Conservation (phyloP, 2,113 vertebrate species). For the Syrrhaptes paradoxus region DNA sequence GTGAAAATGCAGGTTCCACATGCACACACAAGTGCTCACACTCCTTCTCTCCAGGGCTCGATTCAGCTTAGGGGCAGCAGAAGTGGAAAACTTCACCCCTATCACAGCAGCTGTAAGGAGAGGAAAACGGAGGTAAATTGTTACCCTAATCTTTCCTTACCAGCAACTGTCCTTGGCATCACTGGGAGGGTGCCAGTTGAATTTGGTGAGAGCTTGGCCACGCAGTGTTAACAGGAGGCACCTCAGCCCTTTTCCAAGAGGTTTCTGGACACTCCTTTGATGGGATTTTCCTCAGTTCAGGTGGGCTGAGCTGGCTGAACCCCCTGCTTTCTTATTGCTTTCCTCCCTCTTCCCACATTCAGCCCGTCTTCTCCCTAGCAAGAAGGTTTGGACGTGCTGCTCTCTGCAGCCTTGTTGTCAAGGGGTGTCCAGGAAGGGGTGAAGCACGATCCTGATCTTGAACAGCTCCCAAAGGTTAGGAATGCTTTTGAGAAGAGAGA, state of each 20-base stretch:
- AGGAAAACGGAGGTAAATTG: background rate
- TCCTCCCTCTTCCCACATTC: background rate
- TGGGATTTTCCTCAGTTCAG: background rate
- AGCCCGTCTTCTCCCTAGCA: background rate
- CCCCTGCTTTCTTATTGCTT: background rate
- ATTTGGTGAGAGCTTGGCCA: background rate
- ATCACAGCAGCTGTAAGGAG: background rate
- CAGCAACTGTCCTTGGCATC: background rate
- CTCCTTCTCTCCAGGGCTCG: background rate
- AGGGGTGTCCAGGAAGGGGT: background rate
- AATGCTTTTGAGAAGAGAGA: conserved; percentile 32
- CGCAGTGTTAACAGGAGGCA: background rate
- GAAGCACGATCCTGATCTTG: background rate
- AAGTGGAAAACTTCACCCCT: background rate
- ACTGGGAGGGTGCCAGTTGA: background rate
- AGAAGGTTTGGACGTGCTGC: background rate
- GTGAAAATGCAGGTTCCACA: conserved; percentile 31
- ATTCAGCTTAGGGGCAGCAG: background rate
- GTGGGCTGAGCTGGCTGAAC: background rate
- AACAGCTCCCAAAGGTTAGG: conserved; percentile 9
- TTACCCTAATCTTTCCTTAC: background rate
- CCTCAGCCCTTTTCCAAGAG: background rate
- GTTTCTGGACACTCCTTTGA: background rate
- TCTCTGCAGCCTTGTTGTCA: background rate
- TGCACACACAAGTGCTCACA: background rate